Evolutionary conservation across 2,113 vertebrate genomes (phyloP), one percentile per base, ranked within the genome.

Genomic region (Pituophis catenifer): DNA sequence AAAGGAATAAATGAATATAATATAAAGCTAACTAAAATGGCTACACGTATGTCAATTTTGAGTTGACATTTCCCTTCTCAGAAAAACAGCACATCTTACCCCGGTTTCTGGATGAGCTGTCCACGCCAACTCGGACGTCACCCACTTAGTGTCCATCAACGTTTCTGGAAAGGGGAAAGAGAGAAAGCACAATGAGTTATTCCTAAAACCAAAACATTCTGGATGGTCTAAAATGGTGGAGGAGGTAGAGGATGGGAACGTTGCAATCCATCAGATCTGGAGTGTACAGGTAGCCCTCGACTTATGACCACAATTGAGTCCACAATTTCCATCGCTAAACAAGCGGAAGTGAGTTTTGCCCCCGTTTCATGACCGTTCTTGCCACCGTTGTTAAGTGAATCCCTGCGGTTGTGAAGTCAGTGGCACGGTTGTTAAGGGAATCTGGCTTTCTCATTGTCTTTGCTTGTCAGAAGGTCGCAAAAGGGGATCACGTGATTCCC

Each of bases 71-170:
- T 57, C 2, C 0, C 0, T 88, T 50, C 48, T 24, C n/a, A 23
- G 70, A 92, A 65, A 48, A 52, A 92, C 0, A 1, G 52, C 52
- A 91, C 17, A 81, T 97, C 99, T 99, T 97, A 99, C 99, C 98
- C 99, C 99, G 0, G 98, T 99, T 95, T 99, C 99, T 1, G 99
- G 99, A 97, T 99, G 99, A 93, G 99, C 97, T 29, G 99, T 99
- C 99, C 99, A 99, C 0, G 99, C 99, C 97, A 99, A 96, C 96
- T 99, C 99, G 53, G 99, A 99, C 0, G 99, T 99, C 96, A 99
- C 99, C 99, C 98, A 99, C 96, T 99, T 99, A 0, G 99, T 99
- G 98, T 99, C 99, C 99, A 99, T 99, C 96, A 99, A 97, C 26
- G 99, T 99, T 97, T 99, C 99, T 99, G 97, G 93, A 97, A 90